Percentiles rank a stretch among this genome's conserved stretches.
These are phyloP conservation scores for Lithobates pipiens DNA, from an alignment of 2,797 vertebrate genomes.

Conservation along the genomic window DNA sequence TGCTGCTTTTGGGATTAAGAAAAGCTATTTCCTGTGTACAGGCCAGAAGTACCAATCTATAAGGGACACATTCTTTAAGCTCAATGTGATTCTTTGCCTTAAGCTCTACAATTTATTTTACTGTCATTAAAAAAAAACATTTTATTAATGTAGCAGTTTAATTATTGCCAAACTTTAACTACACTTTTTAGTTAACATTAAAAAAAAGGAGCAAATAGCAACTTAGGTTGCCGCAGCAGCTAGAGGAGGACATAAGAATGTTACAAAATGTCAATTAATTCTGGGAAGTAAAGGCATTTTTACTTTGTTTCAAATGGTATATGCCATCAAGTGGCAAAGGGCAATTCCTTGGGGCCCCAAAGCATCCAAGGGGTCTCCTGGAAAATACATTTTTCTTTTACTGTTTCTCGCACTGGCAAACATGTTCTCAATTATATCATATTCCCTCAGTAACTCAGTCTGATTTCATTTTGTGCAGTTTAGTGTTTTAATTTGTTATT, in stretches of 20 bases:
- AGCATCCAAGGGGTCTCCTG: too few relatives aligned
- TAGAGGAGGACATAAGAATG: background rate
- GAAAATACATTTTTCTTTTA: too few relatives aligned
- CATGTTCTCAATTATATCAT: too few relatives aligned
- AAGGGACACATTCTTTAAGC: conserved; percentile 51
- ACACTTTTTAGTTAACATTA: conserved; percentile 54
- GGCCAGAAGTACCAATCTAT: conserved; percentile 28
- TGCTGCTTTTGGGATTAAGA: conserved; percentile 7
- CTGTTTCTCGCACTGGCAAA: too few relatives aligned
- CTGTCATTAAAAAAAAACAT: conserved; percentile 59
- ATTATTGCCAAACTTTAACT: conserved; percentile 56
- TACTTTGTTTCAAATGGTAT: background rate
- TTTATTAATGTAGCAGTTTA: conserved; percentile 58
- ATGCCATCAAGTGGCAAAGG: background rate
- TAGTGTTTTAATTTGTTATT: too few relatives aligned
- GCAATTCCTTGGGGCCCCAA: too few relatives aligned
- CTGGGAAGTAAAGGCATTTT: conserved; percentile 3
- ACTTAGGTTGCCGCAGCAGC: background rate
- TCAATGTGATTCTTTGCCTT: conserved; percentile 24
- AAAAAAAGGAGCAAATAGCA: conserved; percentile 38
- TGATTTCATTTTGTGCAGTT: too few relatives aligned
- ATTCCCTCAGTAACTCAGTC: too few relatives aligned
- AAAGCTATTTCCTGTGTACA: conserved; percentile 25
- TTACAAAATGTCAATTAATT: background rate
- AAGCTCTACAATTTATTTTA: conserved; percentile 46